Conservation (phyloP, 2,888 invertebrate species). For the Conops quadrifasciatus region DNA sequence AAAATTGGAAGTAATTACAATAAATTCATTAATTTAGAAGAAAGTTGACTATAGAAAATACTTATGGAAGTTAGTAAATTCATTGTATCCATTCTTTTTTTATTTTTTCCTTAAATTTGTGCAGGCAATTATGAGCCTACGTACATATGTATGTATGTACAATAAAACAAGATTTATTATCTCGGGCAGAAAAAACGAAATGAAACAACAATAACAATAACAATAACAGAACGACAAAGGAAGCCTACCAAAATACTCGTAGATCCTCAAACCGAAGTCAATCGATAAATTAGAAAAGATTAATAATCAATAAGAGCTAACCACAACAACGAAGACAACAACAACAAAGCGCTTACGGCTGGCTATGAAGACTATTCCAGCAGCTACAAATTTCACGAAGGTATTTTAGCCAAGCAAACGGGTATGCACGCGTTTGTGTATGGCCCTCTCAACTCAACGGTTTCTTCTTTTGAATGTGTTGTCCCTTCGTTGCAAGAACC, state of each 20-base stretch:
- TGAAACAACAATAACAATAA: not conserved
- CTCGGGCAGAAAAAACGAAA: not conserved
- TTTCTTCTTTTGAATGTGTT: slow-evolving; percentile 41
- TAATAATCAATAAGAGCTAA: slow-evolving; percentile 37
- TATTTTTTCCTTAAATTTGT: too few species aligned
- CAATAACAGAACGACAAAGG: not conserved
- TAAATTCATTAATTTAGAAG: too few species aligned
- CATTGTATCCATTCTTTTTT: too few species aligned
- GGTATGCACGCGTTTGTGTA: not conserved
- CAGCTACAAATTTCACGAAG: not conserved
- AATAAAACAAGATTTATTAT: not conserved
- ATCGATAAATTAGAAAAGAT: slow-evolving; percentile 37
- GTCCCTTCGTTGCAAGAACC: not conserved
- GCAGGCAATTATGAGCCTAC: too few species aligned
- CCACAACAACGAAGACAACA: slow-evolving; percentile 1
- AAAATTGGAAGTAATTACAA: too few species aligned
- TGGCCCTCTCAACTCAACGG: too few species aligned
- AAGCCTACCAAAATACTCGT: not conserved
- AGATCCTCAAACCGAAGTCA: slow-evolving; percentile 9
- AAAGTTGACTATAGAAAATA: too few species aligned
- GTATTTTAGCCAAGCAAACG: not conserved
- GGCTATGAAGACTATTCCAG: not conserved
- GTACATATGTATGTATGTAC: too few species aligned
- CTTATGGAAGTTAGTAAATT: too few species aligned
- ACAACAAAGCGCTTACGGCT: not conserved